Base-by-base conservation (phyloP, 64 coral and sea anemone species). In the Porites lutea region DNA sequence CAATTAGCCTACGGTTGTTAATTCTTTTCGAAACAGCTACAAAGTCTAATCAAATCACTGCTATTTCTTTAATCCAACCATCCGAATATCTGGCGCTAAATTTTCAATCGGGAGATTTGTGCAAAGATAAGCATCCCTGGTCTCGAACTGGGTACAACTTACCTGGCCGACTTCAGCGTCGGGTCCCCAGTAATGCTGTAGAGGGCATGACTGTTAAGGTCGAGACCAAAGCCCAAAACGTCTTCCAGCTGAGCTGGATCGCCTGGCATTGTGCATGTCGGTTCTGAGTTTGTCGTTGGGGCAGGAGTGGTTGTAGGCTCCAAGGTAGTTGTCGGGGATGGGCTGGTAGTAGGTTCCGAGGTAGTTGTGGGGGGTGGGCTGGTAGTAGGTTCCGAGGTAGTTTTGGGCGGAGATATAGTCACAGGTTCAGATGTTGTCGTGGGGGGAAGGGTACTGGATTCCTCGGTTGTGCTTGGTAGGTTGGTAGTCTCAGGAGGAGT, bases 161-260 rank as follows among this genome's bases (percentile, higher is more conserved):
- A 90, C 88, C 23, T 82, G 15, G 11, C 7, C 19, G n/a, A n/a
- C n/a, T n/a, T n/a, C n/a, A 90, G 64, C 1, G 66, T 48, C 2
- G 12, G 4, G 48, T 55, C 14, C 46, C 55, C 45, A 3, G 6
- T 22, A 18, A 93, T 71, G 19, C 14, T 44, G 59, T 87, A 93
- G 18, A 55, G 10, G 16, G 83, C 91, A 61, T 79, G 60, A 51
- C 91, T 93, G 82, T 93, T 87, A 6, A 65, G 45, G n/a, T 78
- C 72, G 13, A 67, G 19, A n/a, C 91, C 80, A 87, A 87, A 93
- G 21, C 73, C 77, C 7, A 79, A 15, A 1, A 79, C 82, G 16
- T 60, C 61, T 53, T 45, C 13, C 5, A 87, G 57, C 52, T 43
- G 53, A n/a, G 47, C 61, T 65, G 64, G 13, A 21, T 23, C 8